Base-by-base conservation (phyloP, 2,113 vertebrate species). In the Cyanistes caeruleus region DNA sequence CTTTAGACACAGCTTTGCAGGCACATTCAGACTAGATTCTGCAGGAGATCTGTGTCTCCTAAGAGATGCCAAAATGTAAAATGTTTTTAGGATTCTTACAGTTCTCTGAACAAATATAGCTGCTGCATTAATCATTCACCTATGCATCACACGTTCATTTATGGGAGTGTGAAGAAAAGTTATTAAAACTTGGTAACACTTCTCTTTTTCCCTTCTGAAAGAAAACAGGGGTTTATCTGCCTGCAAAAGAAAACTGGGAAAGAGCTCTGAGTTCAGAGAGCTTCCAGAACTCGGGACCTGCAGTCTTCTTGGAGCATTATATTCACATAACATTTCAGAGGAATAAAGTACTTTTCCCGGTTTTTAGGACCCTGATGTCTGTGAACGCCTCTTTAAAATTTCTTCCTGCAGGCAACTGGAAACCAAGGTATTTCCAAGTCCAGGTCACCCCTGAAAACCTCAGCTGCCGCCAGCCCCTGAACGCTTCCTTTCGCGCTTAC, bases 401-500 rank as follows among this genome's bases (percentile, higher is more conserved):
- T n/a, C n/a, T 31, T 20, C 39, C 3, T 4, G 44, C 0, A 4
- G 33, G 46, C 39, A 30, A 28, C 0, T 21, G 43, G 73, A 46
- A 86, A 43, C 25, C 0, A 2, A 87, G 48, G 2, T 18, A n/a
- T 52, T 60, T 51, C 21, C 5, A 49, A 80, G 51, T 13, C 41
- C n/a, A 17, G 15, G 15, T 33, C n/a, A 30, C 3, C 16, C n/a
- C 17, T 3, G 28, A 37, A 51, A 64, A 84, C n/a, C 31, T 19
- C 2, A 1, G 67, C 35, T 37, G 65, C 5, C 0, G 6, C 41
- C 41, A 10, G 13, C 58, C 65, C 23, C 63, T 5, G 37, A 79
- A 24, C 25, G 44, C 56, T 60, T 23, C 30, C 43, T 35, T 30
- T 44, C 19, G 70, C 13, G 11, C 98, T 98, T 94, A 99, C 99